These are phyloP conservation scores for Trilocha varians DNA, from an alignment of 2,888 invertebrate species.

Conservation along the genomic window DNA sequence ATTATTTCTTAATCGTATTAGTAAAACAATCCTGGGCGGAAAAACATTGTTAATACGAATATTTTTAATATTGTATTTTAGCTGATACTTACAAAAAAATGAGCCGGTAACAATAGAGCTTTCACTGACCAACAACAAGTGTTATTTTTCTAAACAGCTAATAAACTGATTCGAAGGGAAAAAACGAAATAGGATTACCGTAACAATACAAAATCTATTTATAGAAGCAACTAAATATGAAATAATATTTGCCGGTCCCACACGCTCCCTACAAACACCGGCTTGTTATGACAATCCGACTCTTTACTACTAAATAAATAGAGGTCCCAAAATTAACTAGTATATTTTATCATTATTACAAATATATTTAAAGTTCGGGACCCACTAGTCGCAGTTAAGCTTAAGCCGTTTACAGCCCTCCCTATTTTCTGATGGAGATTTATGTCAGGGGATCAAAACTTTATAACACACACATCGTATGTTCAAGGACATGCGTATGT, in stretches of 20 bases:
- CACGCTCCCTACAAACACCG: slow-evolving; percentile 37
- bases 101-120: no score
- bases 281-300: slow-evolving; percentile 50
- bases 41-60: no score
- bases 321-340: slow-evolving; percentile 55
- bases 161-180: slow-evolving; percentile 31
- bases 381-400: slow-evolving; percentile 70
- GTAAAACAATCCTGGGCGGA: no score
- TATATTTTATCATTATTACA: slow-evolving; percentile 70
- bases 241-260: slow-evolving; percentile 54
- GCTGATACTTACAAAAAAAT: no score
- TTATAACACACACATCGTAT: slow-evolving; percentile 47
- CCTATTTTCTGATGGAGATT: slow-evolving; percentile 73
- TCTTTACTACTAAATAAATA: slow-evolving; percentile 58
- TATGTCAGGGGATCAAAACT: slow-evolving; percentile 72
- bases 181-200: slow-evolving; percentile 51
- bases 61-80: no score
- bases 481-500: slow-evolving; percentile 28
- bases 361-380: slow-evolving; percentile 66
- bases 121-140: no score
- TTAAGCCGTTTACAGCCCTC: slow-evolving; percentile 72
- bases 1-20: no score
- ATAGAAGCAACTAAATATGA: slow-evolving; percentile 52
- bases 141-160: no score
- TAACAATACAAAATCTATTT: slow-evolving; percentile 56